A percentile compares a stretch with the other conserved stretches of the same genome.
phyloP scores from a whole-genome alignment of 2,113 vertebrate species.

The Morphnarchus princeps region DNA sequence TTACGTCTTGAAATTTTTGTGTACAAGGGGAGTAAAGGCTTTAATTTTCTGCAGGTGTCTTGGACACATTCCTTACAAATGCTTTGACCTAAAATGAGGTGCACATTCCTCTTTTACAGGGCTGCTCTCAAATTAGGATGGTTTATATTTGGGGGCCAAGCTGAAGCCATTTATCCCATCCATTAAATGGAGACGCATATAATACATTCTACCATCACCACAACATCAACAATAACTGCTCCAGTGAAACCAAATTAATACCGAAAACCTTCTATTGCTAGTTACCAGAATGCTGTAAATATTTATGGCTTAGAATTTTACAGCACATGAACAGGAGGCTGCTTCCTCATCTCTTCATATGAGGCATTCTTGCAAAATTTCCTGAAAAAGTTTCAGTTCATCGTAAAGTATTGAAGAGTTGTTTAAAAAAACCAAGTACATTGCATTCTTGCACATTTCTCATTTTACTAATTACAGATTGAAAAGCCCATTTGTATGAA shows the following conservation, averaged over 20 bases:
- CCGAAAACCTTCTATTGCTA: background rate
- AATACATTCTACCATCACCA: background rate
- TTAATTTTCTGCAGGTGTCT: constrained; percentile 78
- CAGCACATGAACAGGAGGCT: background rate
- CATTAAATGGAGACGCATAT: background rate
- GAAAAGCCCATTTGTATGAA: background rate
- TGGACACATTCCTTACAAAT: constrained; percentile 55
- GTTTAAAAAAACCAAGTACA: background rate
- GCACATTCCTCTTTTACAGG: constrained; percentile 46
- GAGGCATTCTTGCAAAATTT: background rate
- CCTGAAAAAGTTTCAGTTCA: background rate
- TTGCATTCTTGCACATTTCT: background rate
- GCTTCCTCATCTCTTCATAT: background rate
- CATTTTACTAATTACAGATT: background rate
- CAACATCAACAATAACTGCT: background rate
- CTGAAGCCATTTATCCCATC: constrained; percentile 15
- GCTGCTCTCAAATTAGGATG: background rate
- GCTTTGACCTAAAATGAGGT: constrained; percentile 56
- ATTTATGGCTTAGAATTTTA: background rate
- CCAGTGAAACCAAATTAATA: background rate
- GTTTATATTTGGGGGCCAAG: constrained; percentile 4
- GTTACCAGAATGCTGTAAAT: background rate
- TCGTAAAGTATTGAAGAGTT: background rate
- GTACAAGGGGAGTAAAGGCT: constrained; percentile 47
- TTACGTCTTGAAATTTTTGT: constrained; percentile 73